Percentiles rank a stretch among this genome's conserved stretches.
Conservation (phyloP, 2,113 vertebrate genomes). For the Tragelaphus imberbis region DNA sequence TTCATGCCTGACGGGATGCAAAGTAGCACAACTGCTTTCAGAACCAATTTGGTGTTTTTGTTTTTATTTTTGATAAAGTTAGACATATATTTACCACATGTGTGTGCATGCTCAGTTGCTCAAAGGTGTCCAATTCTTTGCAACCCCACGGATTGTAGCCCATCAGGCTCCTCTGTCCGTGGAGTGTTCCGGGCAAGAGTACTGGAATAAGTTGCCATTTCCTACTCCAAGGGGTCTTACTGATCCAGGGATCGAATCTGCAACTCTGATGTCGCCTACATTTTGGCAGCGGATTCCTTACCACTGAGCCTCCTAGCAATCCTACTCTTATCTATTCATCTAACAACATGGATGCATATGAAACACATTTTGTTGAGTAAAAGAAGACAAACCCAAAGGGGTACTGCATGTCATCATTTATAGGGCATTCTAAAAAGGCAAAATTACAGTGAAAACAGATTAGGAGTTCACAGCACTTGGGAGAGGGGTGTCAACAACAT, state of each 20-base stretch:
- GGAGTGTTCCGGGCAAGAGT: neutral
- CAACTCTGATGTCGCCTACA: neutral
- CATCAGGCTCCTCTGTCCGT: neutral
- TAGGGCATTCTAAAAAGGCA: neutral
- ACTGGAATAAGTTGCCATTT: neutral
- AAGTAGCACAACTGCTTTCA: neutral
- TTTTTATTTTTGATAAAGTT: neutral
- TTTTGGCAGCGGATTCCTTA: rapidly evolving
- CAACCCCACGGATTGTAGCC: neutral
- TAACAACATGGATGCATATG: neutral
- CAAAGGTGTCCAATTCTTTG: neutral
- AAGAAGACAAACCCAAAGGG: neutral
- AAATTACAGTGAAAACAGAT: neutral
- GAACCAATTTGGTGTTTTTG: neutral
- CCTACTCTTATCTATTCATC: neutral
- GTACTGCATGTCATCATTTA: neutral
- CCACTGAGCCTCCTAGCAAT: neutral
- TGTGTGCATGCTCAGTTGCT: neutral
- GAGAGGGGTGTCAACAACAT: neutral
- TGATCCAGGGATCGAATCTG: neutral
- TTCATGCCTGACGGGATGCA: neutral
- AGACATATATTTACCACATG: neutral
- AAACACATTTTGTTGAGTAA: neutral
- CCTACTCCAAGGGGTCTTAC: neutral
- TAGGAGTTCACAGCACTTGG: neutral